Evolutionary conservation across 2,888 invertebrate species (phyloP).

Genomic region (Tenthredo notha): DNA sequence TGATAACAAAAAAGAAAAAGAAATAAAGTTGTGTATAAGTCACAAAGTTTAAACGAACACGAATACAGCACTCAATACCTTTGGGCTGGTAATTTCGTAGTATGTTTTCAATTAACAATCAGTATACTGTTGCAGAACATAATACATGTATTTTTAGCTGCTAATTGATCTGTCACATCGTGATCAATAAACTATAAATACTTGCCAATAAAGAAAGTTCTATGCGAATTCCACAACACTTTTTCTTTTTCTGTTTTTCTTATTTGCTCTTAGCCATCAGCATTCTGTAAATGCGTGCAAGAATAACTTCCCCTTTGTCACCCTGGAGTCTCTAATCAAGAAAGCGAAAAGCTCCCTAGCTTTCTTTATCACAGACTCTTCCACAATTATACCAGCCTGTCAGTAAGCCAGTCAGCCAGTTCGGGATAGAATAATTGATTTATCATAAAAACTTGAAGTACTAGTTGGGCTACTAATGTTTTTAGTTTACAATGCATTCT

Average conservation of each 20-base stretch:
- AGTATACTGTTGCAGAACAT: background rate
- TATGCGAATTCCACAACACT: background rate
- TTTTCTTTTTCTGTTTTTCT: conserved; percentile 17
- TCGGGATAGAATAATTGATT: conserved; percentile 3
- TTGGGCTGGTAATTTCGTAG: background rate
- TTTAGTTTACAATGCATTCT: background rate
- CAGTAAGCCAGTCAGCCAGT: conserved; percentile 27
- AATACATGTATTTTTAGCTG: background rate
- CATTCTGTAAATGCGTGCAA: conserved; percentile 17
- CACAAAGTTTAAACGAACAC: background rate
- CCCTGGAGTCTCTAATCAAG: conserved; percentile 60
- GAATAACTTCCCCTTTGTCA: background rate
- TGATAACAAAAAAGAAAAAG: background rate
- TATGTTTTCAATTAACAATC: background rate
- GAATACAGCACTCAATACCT: background rate
- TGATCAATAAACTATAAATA: conserved; percentile 25
- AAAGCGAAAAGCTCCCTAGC: conserved; percentile 61
- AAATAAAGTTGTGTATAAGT: background rate
- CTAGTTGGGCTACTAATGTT: conserved; percentile 22
- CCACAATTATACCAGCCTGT: conserved; percentile 3
- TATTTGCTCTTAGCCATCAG: conserved; percentile 30
- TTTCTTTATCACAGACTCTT: conserved; percentile 62
- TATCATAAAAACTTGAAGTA: conserved; percentile 26
- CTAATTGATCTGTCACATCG: background rate
- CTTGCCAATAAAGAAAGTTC: background rate